A percentile compares a stretch with the other conserved stretches of the same genome.
Conservation (phyloP, 1,140 invertebrate species). For the Drosophila lowei region DNA sequence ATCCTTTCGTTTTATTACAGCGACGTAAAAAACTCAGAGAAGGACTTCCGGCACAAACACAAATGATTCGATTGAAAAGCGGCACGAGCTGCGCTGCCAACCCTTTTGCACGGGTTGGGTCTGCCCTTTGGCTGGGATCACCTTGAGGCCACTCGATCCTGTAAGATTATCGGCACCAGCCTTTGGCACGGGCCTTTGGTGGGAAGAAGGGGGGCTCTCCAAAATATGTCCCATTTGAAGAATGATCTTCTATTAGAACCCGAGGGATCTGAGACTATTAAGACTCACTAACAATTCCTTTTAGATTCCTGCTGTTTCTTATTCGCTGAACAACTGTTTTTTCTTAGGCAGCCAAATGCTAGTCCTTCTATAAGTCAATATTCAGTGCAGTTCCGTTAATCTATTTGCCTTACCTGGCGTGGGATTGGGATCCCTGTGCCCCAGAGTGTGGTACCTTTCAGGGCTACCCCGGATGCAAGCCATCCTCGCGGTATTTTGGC, state of each 20-base stretch:
- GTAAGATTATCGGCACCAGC: conserved; percentile 48
- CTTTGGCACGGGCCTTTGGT: conserved; percentile 28
- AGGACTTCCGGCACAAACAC: conserved; percentile 61
- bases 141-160: conserved; percentile 15
- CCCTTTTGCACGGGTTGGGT: conserved; percentile 60
- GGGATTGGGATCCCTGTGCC: conserved; percentile 21
- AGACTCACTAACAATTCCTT: too few species aligned
- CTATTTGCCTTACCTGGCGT: conserved; percentile 48
- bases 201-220: background rate
- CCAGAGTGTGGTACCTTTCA: conserved; percentile 19
- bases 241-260: too few species aligned
- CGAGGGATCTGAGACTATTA: too few species aligned
- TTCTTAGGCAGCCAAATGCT: background rate
- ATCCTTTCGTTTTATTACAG: conserved; percentile 80
- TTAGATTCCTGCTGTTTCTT: too few species aligned
- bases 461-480: conserved; percentile 56
- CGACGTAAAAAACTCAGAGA: conserved; percentile 53
- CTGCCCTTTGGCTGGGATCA: conserved; percentile 11
- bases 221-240: background rate
- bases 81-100: conserved; percentile 54
- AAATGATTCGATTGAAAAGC: conserved; percentile 17
- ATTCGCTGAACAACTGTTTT: too few species aligned
- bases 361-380: background rate
- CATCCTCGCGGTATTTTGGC: conserved; percentile 62
- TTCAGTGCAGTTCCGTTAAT: conserved; percentile 50